Conservation (phyloP, 1,140 invertebrate genomes). For the Zaprionus africanus region DNA sequence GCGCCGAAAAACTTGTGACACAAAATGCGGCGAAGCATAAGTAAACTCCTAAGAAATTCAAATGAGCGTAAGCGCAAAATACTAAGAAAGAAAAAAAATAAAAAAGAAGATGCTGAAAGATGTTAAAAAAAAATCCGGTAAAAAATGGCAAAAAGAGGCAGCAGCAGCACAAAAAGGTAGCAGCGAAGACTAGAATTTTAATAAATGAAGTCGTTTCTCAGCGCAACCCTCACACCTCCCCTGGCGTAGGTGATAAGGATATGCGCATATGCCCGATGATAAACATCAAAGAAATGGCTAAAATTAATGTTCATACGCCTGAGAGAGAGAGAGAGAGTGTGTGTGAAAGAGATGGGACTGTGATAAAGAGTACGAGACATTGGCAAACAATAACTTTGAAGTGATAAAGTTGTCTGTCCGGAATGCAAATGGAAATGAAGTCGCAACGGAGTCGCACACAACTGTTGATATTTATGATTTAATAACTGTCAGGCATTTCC, state of each 20-base stretch:
- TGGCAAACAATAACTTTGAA: slow-evolving; percentile 27
- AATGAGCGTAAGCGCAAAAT: slow-evolving; percentile 72
- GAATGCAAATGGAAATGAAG: slow-evolving; percentile 7
- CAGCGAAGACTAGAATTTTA: slow-evolving; percentile 57
- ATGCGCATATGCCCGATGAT: slow-evolving; percentile 26
- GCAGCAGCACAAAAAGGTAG: slow-evolving; percentile 36
- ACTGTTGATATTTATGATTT: slow-evolving; percentile 19
- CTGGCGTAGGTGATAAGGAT: slow-evolving; percentile 8
- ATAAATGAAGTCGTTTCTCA: slow-evolving; percentile 68
- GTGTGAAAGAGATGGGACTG: neutral
- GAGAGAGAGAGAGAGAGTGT: neutral
- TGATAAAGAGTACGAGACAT: neutral
- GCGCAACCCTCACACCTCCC: slow-evolving; percentile 3
- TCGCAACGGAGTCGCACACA: neutral
- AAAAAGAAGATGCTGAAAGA: slow-evolving; percentile 34
- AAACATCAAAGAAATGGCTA: slow-evolving; percentile 28
- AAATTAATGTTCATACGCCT: slow-evolving; percentile 24
- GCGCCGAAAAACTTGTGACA: slow-evolving; percentile 78
- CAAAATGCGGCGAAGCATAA: slow-evolving; percentile 75
- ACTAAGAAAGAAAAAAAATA: slow-evolving; percentile 40
- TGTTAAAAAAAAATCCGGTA: neutral
- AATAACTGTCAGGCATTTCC: slow-evolving; percentile 21
- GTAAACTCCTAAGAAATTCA: slow-evolving; percentile 80
- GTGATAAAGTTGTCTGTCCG: slow-evolving; percentile 16
- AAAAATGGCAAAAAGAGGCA: slow-evolving; percentile 28